Evolutionary conservation across 2,888 invertebrate genomes (phyloP), one percentile per base, ranked within the genome.

Genomic region (Elgonia sp.): DNA sequence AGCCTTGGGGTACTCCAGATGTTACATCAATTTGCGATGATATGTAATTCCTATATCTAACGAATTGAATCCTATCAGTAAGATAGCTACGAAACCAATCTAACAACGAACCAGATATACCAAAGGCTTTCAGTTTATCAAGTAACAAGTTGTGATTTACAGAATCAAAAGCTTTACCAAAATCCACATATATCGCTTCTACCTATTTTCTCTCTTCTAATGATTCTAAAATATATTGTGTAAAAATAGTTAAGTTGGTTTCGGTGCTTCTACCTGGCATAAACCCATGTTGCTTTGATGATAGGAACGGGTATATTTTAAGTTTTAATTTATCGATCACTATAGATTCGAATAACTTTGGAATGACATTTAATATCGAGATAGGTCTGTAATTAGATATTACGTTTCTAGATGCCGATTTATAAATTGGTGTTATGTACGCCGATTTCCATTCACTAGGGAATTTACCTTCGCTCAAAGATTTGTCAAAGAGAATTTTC

Each of bases 1-100:
- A 57, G 53, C 72, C 72, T 40, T 72, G 72, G 1, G 72, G 79
- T 14, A 79, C 79, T n/a, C 79, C 79, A 16, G 79, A 67, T 16
- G 39, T 0, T 5, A 65, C 79, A 2, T 7, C 14, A 55, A 65
- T 21, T 4, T n/a, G 10, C 0, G 12, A 12, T 4, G 79, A 79
- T n/a, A 55, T 40, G 50, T 18, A 55, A 18, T 69, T 40, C 1
- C 69, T 69, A 55, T 16, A 50, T 42, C 60, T 79, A 0, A 67
- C 69, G 37, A 55, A 57, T 46, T 79, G 67, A 20, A 12, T 20
- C 37, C 69, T 79, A 21, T 57, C 8, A 12, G 29, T 20, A 6
- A 79, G 9, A 42, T 79, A 79, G 21, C 16, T 46, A 6, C 21
- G 18, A 53, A 79, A 60, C 79, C 69, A 79, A 12, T 57, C 10